Evolutionary conservation across 1,140 invertebrate species (phyloP), one percentile per base, ranked within the genome.

Genomic region (Sinella curviseta): DNA sequence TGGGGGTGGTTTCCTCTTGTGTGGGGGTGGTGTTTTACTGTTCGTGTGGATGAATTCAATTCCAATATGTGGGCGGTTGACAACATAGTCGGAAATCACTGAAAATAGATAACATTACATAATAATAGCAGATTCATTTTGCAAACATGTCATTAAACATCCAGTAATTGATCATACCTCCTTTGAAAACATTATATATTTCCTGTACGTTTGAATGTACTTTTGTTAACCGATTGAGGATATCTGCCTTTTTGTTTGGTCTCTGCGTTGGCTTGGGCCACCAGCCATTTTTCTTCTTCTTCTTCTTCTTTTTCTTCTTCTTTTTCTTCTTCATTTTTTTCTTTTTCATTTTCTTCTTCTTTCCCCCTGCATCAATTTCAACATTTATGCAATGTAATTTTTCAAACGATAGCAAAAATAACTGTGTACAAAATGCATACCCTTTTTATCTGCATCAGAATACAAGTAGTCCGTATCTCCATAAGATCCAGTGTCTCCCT

Each of bases 131-230:
- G 24, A 75, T 77, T 31, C 30, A 65, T 0, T 75, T 36, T 33
- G 55, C 20, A 65, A 77, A 54, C 16, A 39, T 48, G 39, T 48
- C 20, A 12, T 12, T 48, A 48, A 8, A 48, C 8, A 48, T 48
- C 20, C 20, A n/a, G n/a, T n/a, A 8, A 54, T 1, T 0, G 28
- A n/a, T 1, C n/a, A 24, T 74, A 78, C 78, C 31, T 65, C 78
- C 78, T 79, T 79, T 79, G 34, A 79, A 79, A 8, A 79, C 78
- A 17, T 34, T 34, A 0, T 65, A 26, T n/a, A 79, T 35, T 16
- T 79, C 73, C 34, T 79, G 70, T 3, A 73, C 78, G 60, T 74
- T 79, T 17, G 74, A 31, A 31, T 79, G 78, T 17, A 74, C 78
- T 65, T 79, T 75, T 17, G 74, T 79, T 17, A 79, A 26, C n/a